Conservation (phyloP, 2,888 invertebrate species). For the Quadroppia sp. region DNA sequence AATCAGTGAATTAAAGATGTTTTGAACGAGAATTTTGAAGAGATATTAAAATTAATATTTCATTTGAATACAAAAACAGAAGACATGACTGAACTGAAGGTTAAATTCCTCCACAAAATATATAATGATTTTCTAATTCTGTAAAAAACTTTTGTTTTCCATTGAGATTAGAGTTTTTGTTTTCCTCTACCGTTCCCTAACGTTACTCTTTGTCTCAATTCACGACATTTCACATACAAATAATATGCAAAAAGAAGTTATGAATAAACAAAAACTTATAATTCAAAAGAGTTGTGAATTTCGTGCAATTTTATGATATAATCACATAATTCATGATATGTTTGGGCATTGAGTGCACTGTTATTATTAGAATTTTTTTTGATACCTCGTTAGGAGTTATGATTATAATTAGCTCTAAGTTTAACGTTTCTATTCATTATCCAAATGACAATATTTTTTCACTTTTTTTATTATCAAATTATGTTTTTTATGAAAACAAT, state of each 20-base stretch:
- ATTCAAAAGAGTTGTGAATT: neutral
- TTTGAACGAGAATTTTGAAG: too few species aligned
- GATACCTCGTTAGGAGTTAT: neutral
- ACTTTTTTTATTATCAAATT: neutral
- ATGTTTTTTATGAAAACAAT: neutral
- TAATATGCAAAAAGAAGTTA: too few species aligned
- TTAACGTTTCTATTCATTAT: too few species aligned
- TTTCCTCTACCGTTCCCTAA: neutral
- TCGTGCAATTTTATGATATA: neutral
- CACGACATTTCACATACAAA: neutral
- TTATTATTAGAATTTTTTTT: neutral
- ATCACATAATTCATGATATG: neutral
- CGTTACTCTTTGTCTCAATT: neutral
- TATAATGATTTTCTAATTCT: neutral
- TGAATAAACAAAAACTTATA: too few species aligned
- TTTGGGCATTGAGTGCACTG: neutral
- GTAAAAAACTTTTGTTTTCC: neutral
- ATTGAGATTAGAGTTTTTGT: neutral
- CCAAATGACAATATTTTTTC: too few species aligned
- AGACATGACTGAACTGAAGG: neutral
- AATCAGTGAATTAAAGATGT: too few species aligned
- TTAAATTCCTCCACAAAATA: neutral
- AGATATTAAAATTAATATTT: too few species aligned
- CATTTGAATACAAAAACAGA: too few species aligned
- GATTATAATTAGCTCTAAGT: neutral